A percentile compares a stretch with the other conserved stretches of the same genome.
These are phyloP conservation scores for Tyrannus savana DNA, from an alignment of 2,113 vertebrate species.

Conservation along the genomic window DNA sequence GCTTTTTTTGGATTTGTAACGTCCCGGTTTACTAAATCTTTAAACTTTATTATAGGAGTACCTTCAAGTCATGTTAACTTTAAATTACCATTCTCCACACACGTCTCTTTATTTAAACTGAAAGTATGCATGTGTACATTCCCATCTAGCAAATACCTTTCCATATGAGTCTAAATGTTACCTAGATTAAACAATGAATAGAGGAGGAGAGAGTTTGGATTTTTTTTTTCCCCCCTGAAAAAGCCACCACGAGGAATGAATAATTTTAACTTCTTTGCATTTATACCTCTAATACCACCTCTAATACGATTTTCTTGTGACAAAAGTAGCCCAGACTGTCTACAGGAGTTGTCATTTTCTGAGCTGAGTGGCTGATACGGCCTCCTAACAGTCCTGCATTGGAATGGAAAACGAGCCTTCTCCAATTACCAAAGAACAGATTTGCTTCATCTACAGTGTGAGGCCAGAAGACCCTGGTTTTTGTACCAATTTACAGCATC, in stretches of 20 bases:
- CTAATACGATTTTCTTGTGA: constrained; percentile 1
- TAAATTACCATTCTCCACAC: constrained; percentile 64
- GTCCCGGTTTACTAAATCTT: constrained; percentile 70
- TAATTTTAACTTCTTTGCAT: not conserved
- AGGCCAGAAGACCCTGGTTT: constrained; percentile 25
- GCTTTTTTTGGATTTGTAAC: constrained; percentile 67
- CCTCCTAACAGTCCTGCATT: constrained; percentile 34
- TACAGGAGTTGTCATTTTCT: not conserved
- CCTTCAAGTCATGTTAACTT: constrained; percentile 49
- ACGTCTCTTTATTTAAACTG: constrained; percentile 70
- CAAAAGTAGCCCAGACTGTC: not conserved
- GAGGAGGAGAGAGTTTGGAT: not conserved
- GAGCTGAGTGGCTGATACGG: not conserved
- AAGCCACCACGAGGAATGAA: not conserved
- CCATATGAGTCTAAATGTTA: constrained; percentile 29
- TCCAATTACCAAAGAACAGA: constrained; percentile 76
- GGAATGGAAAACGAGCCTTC: constrained; percentile 43
- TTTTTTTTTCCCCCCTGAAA: not conserved
- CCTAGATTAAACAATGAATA: constrained; percentile 28
- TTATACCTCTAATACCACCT: not conserved
- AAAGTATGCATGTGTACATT: constrained; percentile 62
- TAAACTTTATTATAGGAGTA: constrained; percentile 62
- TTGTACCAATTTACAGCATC: constrained; percentile 39
- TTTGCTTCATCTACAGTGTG: constrained; percentile 57
- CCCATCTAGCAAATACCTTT: constrained; percentile 24